phyloP scores from a whole-genome alignment of 2,113 vertebrate genomes.

The Hydropotes inermis region DNA sequence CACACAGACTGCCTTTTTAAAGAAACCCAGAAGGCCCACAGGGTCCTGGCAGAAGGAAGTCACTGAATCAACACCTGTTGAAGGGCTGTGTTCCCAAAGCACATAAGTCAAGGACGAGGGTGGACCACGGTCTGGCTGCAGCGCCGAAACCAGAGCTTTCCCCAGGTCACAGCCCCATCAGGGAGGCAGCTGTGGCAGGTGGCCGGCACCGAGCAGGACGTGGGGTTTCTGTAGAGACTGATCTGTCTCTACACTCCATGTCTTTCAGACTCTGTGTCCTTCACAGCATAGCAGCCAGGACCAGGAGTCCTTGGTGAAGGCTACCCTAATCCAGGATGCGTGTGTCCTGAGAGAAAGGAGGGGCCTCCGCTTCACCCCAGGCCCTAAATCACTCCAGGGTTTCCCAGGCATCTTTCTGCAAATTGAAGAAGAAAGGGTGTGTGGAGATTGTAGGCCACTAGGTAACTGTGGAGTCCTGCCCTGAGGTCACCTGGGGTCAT shows the following conservation, averaged over 20 bases:
- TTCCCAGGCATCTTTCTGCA: not conserved
- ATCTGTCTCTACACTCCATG: not conserved
- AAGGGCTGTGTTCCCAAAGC: not conserved
- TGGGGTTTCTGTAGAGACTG: not conserved
- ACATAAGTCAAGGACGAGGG: fast-evolving
- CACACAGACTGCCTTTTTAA: not conserved
- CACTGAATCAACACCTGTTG: fast-evolving
- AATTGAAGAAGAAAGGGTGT: not conserved
- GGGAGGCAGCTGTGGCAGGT: not conserved
- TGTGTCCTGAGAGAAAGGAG: not conserved
- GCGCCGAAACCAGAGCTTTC: not conserved
- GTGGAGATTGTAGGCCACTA: not conserved
- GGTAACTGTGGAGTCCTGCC: not conserved
- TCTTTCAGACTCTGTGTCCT: not conserved
- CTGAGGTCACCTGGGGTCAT: no score
- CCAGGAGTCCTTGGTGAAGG: no score
- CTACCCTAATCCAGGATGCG: not conserved
- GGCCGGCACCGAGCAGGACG: not conserved
- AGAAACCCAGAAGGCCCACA: not conserved
- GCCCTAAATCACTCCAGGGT: not conserved
- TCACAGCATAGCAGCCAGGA: not conserved
- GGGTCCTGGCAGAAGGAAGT: not conserved
- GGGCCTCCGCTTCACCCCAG: not conserved
- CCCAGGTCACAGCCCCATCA: not conserved
- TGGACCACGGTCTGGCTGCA: not conserved